Conservation (phyloP, 2,797 vertebrate genomes). For the Phrynocephalus forsythii region DNA sequence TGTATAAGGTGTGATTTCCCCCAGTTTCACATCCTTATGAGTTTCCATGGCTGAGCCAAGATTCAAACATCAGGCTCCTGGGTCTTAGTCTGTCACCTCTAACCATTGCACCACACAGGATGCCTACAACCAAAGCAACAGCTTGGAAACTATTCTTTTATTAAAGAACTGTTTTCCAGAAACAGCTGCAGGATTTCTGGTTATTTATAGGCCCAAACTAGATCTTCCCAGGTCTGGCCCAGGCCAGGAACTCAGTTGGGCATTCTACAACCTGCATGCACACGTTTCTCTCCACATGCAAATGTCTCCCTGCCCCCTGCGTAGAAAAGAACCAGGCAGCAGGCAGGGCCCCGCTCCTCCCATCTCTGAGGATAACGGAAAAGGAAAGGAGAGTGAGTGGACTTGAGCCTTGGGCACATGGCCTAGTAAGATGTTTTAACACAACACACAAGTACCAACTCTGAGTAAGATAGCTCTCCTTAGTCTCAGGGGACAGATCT, state of each 20-base stretch:
- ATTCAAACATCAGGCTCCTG: no score
- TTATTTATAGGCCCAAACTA: neutral
- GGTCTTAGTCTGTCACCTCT: no score
- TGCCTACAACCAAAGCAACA: neutral
- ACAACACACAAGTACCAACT: neutral
- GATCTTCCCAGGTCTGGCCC: neutral
- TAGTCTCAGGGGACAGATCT: neutral
- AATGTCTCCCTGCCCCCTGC: neutral
- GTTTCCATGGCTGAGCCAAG: no score
- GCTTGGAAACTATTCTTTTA: neutral
- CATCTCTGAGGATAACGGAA: neutral
- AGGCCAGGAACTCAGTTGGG: neutral
- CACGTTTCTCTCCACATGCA: neutral
- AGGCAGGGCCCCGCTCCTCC: neutral
- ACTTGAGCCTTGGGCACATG: neutral
- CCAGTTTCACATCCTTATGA: no score
- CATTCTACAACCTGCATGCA: neutral
- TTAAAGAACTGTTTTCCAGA: no score
- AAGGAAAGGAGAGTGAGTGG: neutral
- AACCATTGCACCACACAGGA: no score
- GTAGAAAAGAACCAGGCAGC: neutral
- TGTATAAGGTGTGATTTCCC: no score
- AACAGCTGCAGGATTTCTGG: neutral
- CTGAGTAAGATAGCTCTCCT: neutral
- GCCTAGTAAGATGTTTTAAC: neutral